These are phyloP conservation scores for Lordiphosa andalusiaca DNA, from an alignment of 2,888 invertebrate genomes.

Conservation along the genomic window DNA sequence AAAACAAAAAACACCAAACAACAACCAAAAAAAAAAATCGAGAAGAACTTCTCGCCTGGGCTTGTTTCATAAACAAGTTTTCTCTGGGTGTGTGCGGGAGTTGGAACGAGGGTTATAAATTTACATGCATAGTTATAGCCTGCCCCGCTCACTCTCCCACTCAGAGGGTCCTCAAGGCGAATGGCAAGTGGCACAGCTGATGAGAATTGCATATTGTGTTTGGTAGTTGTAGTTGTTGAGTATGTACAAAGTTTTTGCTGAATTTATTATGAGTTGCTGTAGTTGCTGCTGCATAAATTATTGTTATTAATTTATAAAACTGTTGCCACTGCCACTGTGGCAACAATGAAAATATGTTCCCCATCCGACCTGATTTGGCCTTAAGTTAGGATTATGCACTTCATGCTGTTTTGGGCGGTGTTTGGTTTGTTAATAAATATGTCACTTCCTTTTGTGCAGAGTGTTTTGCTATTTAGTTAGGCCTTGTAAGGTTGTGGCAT, in stretches of 20 bases:
- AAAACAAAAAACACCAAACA: slow-evolving; percentile 14
- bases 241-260: slow-evolving; percentile 55
- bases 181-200: slow-evolving; percentile 43
- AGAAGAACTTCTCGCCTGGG: slow-evolving; percentile 37
- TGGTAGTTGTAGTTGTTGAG: slow-evolving; percentile 46
- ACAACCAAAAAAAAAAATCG: slow-evolving; percentile 9
- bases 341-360: slow-evolving; percentile 44
- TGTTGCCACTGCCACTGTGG: slow-evolving; percentile 31
- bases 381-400: no score
- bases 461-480: no score
- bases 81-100: slow-evolving; percentile 6
- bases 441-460: no score
- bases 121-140: slow-evolving; percentile 51
- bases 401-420: no score
- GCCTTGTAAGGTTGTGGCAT: no score
- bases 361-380: slow-evolving; percentile 9
- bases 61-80: slow-evolving; percentile 63
- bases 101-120: slow-evolving; percentile 48
- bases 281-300: slow-evolving; percentile 63
- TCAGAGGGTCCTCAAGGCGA: slow-evolving; percentile 15
- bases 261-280: slow-evolving; percentile 60
- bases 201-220: slow-evolving; percentile 50
- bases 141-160: slow-evolving; percentile 2
- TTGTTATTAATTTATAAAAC: slow-evolving; percentile 68
- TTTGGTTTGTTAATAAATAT: no score